Base-by-base conservation (phyloP, 2,888 invertebrate species). In the Chironomus tentans region DNA sequence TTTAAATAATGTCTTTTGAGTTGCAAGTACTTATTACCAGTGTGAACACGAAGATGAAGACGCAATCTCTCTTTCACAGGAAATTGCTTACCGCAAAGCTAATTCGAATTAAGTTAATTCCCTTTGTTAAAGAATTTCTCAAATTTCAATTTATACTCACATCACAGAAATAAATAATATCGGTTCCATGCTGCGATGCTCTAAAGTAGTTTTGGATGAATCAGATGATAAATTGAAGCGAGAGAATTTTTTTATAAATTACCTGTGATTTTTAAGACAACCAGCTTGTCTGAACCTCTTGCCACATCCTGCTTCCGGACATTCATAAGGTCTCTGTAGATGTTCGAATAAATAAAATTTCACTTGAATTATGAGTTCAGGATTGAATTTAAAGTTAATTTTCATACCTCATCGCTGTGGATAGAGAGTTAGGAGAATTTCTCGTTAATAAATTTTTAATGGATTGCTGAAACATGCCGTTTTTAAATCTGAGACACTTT, bases 21-120 rank as follows among this genome's bases (percentile, higher is more conserved):
- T 38, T 68, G 68, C 83, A 90, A 90, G 0, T 90, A 90, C 79
- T 89, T 89, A 79, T 88, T 88, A 2, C 91, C 91, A 0, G 90
- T 88, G 82, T 94, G 94, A 15, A 88, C 87, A 7, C 91, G 85
- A 79, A 92, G 85, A 82, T 94, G 94, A 73, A 91, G 82, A 78
- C 89, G 87, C 76, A 94, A 84, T 48, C 92, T 88, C 80, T 92
- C 92, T 82, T 93, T 91, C 13, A 92, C 84, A 0, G 91, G 88
- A 81, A 94, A 94, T 47, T 88, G 87, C 81, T 92, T 92, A 71
- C 89, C 87, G 82, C 94, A 94, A 78, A 90, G 88, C 79, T 89
- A 94, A 94, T 70, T 88, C 86, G 82, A 88, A 92, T 28, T 88
- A 83, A 56, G n/a, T n/a, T 85, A 82, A 28, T 1, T 80, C 79